Base-by-base conservation (phyloP, 2,888 invertebrate genomes). In the Acanthoscelides obtectus region DNA sequence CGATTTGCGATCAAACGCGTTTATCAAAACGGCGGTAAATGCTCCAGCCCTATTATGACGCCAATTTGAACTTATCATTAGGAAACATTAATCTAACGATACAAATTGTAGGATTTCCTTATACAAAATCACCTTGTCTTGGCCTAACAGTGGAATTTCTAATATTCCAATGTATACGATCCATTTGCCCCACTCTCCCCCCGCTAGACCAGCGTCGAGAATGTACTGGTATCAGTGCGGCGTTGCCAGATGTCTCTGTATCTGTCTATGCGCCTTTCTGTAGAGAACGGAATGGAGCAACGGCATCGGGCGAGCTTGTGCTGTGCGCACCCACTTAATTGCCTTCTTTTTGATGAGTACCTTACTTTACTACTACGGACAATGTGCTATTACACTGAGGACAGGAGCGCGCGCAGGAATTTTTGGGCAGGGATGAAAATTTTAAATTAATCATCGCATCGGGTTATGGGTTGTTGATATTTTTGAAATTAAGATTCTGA, bases 261-360 rank as follows among this genome's bases (percentile, higher is more conserved):
- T 25, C 25, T n/a, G n/a, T 25, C 25, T 45, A 45, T 45, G 45
- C 64, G 64, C 64, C 71, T 67, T 67, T n/a, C 65, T 69, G 25
- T 69, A 69, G 69, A 17, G 69, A 69, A 71, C 25, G 17, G 45
- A 45, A 45, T 45, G 45, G 45, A 45, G 45, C 45, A 45, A 45
- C 45, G 45, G 45, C 45, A 45, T 12, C 45, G 12, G 12, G 45
- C 45, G 17, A 45, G 17, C 45, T 8, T 8, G 25, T 8, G 45
- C 45, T 45, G n/a, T 72, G 70, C 66, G 73, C 72, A 70, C 71
- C 72, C 73, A 76, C 77, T 78, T 75, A 77, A 77, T 77, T 77
- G 75, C 77, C 77, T 77, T 77, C 77, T 75, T 75, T 75, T 75
- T 73, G 74, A 75, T 73, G 74, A 75, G 75, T 73, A 77, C 77